A percentile compares a stretch with the other conserved stretches of the same genome.
Conservation (phyloP, 1,140 invertebrate species). For the Drosophila yakuba region DNA sequence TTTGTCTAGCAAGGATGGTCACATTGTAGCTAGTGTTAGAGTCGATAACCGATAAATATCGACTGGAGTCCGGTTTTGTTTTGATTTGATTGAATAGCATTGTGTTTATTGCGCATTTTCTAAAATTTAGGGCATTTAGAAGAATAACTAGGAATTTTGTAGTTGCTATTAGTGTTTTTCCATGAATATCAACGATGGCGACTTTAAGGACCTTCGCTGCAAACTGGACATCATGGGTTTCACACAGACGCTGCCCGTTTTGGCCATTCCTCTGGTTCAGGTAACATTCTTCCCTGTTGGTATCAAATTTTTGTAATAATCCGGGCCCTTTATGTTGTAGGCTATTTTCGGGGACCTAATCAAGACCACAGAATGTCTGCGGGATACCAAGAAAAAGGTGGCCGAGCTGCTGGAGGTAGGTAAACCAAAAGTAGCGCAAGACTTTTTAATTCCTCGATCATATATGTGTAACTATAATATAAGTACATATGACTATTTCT, state of each 20-base stretch:
- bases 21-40: no score
- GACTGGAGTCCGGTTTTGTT: no score
- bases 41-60: no score
- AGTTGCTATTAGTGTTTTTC: conserved; percentile 9
- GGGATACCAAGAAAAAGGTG: conserved; percentile 85
- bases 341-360: conserved; percentile 89
- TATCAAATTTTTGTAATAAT: neutral
- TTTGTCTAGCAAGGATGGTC: no score
- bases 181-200: conserved; percentile 69
- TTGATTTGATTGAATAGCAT: no score
- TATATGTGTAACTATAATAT: no score
- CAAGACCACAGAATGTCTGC: conserved; percentile 90
- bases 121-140: no score
- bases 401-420: conserved; percentile 73
- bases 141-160: conserved; percentile 1
- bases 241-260: conserved; percentile 73
- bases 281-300: neutral
- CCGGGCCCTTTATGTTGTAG: conserved; percentile 54
- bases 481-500: no score
- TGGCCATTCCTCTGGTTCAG: conserved; percentile 87
- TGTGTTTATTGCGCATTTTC: conserved; percentile 7
- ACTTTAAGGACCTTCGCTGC: conserved; percentile 77
- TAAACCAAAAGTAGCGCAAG: neutral
- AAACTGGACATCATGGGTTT: conserved; percentile 83
- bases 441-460: no score